Evolutionary conservation across 2,888 invertebrate species (phyloP), one percentile per base, ranked within the genome.

Genomic region (Beris chalybata): DNA sequence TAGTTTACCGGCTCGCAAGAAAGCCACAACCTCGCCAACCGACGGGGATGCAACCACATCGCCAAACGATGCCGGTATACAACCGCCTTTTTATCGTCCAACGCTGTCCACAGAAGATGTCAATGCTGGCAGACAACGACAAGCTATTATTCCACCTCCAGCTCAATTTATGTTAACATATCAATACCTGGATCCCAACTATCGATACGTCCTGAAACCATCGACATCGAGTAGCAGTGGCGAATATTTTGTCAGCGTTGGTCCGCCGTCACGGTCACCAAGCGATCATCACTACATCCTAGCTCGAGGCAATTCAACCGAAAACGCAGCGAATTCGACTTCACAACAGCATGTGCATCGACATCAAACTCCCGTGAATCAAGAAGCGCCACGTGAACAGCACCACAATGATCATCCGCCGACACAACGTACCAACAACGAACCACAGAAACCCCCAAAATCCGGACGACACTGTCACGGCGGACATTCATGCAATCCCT

Each of bases 81-180:
- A 73, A 29, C 76, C 69, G 0, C 22, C 74, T 5, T 91, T 90
- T 74, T 89, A 89, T 73, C 84, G 92, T 67, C 89, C 92, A 0
- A 91, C 92, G 0, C 84, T 92, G 1, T 92, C 92, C 5, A 92
- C 91, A 48, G 93, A 93, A 80, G 92, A 93, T 74, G 87, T 89
- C 4, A 77, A 78, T 43, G 70, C 74, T 54, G 72, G 74, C 11
- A 63, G 69, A 43, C 66, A 66, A 29, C 38, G 66, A 30, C 82
- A 81, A 63, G 81, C 84, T 55, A 76, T 81, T 31, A 80, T 80
- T 67, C 82, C 81, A 29, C 82, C 81, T 38, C 81, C 83, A 30
- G 81, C 81, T 38, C 83, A 82, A 70, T 80, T 81, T 69, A 80
- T 82, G 77, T 82, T 87, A 71, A 85, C 87, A 77, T 87, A 87